Conservation (phyloP, 2,888 invertebrate species). For the Clivina fossor region DNA sequence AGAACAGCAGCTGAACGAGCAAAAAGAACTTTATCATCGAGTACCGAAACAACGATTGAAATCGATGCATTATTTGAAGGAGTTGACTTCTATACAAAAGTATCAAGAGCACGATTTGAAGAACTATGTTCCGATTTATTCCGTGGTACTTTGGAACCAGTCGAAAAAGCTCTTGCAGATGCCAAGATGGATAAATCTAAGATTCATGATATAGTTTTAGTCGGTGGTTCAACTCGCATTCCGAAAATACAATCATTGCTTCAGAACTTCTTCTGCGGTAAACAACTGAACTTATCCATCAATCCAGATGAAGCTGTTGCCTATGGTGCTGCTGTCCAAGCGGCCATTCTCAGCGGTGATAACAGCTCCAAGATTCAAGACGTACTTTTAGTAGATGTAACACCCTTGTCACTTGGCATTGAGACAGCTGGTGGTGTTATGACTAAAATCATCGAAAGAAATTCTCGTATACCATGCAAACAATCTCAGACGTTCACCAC, state of each 20-base stretch:
- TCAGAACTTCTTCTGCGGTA: slow-evolving; percentile 72
- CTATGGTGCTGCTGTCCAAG: slow-evolving; percentile 51
- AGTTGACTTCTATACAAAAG: slow-evolving; percentile 70
- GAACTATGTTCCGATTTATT: slow-evolving; percentile 73
- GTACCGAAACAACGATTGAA: slow-evolving; percentile 74
- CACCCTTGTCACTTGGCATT: slow-evolving; percentile 70
- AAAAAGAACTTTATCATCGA: slow-evolving; percentile 74
- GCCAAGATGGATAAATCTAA: slow-evolving; percentile 75
- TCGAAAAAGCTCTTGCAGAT: slow-evolving; percentile 72
- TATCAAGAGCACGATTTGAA: slow-evolving; percentile 75
- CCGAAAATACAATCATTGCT: slow-evolving; percentile 76
- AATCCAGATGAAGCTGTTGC: slow-evolving; percentile 52
- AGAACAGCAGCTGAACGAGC: slow-evolving; percentile 77
- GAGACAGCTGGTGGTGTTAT: slow-evolving; percentile 83
- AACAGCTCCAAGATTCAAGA: slow-evolving; percentile 74
- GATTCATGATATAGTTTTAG: slow-evolving; percentile 78
- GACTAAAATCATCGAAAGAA: slow-evolving; percentile 64
- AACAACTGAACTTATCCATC: slow-evolving; percentile 48
- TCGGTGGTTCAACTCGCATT: slow-evolving; percentile 81
- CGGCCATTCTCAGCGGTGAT: slow-evolving; percentile 49
- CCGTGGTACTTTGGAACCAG: slow-evolving; percentile 69
- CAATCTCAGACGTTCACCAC: slow-evolving; percentile 65
- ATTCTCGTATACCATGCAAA: slow-evolving; percentile 59
- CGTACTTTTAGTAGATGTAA: slow-evolving; percentile 68
- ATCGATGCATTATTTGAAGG: slow-evolving; percentile 76